These are phyloP conservation scores for Vanessa atalanta DNA, from an alignment of 1,140 invertebrate genomes.

Conservation along the genomic window DNA sequence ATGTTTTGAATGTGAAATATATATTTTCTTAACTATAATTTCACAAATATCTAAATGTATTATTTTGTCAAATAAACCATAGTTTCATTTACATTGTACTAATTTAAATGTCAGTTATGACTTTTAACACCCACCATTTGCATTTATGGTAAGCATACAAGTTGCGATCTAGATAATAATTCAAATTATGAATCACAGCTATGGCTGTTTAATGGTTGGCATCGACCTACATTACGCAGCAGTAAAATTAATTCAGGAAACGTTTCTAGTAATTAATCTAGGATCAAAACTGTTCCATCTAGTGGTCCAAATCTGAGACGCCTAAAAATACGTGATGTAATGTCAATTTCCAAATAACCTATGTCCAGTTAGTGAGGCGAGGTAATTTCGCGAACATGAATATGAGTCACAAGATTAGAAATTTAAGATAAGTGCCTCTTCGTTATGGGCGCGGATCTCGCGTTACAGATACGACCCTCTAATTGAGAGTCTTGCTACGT, in stretches of 20 bases:
- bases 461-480: slow-evolving; percentile 52
- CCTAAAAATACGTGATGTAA: slow-evolving; percentile 6
- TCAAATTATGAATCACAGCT: slow-evolving; percentile 13
- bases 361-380: slow-evolving; percentile 54
- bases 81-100: not conserved
- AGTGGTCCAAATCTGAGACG: not conserved
- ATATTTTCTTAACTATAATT: no score
- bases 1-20: no score
- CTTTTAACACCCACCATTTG: slow-evolving; percentile 16
- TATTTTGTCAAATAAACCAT: slow-evolving; percentile 10
- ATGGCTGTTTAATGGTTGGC: not conserved
- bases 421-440: slow-evolving; percentile 61
- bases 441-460: slow-evolving; percentile 56
- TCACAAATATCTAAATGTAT: not conserved
- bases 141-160: slow-evolving; percentile 10
- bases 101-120: slow-evolving; percentile 13
- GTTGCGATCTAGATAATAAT: slow-evolving; percentile 5
- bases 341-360: slow-evolving; percentile 12
- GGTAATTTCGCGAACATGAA: slow-evolving; percentile 50
- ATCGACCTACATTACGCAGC: slow-evolving; percentile 1
- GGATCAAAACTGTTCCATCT: not conserved
- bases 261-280: not conserved
- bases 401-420: slow-evolving; percentile 59
- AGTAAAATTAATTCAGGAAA: not conserved
- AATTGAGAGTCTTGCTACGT: slow-evolving; percentile 51